Evolutionary conservation across 2,797 vertebrate species (phyloP).

Genomic region (Sebastes vulpes): DNA sequence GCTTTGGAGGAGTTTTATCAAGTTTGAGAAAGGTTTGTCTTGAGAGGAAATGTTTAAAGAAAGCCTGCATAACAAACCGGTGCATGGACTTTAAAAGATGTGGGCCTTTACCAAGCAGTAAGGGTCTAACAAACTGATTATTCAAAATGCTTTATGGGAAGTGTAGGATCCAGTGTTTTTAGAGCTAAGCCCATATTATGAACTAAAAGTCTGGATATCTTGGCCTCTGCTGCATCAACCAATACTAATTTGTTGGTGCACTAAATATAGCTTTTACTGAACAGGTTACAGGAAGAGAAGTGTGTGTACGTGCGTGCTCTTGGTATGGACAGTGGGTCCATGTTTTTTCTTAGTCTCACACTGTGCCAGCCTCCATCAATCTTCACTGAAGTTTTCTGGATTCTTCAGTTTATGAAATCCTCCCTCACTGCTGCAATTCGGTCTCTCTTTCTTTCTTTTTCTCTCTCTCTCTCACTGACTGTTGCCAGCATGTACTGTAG

Average conservation of each 20-base stretch:
- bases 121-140: not conserved
- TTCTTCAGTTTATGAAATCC: constrained; percentile 27
- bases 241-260: no score
- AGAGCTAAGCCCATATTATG: not conserved
- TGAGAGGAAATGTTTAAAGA: not conserved
- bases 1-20: no score
- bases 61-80: not conserved
- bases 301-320: not conserved
- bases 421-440: not conserved
- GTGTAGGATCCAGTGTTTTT: not conserved
- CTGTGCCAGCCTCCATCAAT: constrained; percentile 26
- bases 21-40: no score
- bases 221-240: no score
- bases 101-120: not conserved
- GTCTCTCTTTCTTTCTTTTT: not conserved
- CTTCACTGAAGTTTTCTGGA: constrained; percentile 2
- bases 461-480: not conserved
- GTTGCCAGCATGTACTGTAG: not conserved
- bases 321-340: not conserved
- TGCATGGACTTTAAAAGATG: not conserved
- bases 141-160: not conserved
- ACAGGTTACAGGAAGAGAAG: not conserved
- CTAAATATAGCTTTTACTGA: not conserved
- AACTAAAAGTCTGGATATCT: not conserved
- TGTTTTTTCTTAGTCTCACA: not conserved